Evolutionary conservation across 2,888 invertebrate genomes (phyloP).

Genomic region (Odontothrips loti): DNA sequence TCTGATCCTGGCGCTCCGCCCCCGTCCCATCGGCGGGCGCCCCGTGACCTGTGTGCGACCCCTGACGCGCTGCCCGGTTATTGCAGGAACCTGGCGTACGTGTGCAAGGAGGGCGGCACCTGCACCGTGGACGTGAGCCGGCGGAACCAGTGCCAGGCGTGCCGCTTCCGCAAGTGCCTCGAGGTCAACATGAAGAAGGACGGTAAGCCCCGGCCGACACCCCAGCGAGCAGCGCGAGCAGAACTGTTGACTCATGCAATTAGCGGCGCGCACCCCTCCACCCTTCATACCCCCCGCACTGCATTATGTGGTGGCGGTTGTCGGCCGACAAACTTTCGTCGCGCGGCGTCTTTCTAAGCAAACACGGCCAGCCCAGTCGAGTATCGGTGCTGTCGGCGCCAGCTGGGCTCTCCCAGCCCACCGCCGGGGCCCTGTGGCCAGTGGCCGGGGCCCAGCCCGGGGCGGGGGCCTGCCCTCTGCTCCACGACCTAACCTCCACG

Average conservation of each 20-base stretch:
- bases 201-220: constrained; percentile 56
- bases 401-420: constrained; percentile 1
- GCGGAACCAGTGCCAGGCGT: constrained; percentile 91
- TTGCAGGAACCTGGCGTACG: constrained; percentile 77
- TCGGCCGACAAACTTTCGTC: background rate
- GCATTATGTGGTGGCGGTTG: background rate
- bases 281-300: background rate
- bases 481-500: constrained; percentile 2
- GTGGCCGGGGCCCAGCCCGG: too few relatives aligned
- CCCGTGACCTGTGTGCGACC: too few relatives aligned
- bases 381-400: constrained; percentile 7
- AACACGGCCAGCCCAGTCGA: background rate
- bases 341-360: constrained; percentile 5
- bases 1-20: too few relatives aligned
- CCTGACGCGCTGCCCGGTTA: background rate
- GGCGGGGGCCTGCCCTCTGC: background rate
- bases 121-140: constrained; percentile 89
- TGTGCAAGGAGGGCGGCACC: constrained; percentile 82
- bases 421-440: background rate
- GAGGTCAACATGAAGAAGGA: constrained; percentile 91
- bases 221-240: background rate
- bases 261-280: background rate
- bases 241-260: constrained; percentile 20
- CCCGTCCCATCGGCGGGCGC: too few relatives aligned
- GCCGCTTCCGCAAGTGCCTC: constrained; percentile 85